These are phyloP conservation scores for Tachina grossa DNA, from an alignment of 2,888 invertebrate genomes.

Conservation along the genomic window DNA sequence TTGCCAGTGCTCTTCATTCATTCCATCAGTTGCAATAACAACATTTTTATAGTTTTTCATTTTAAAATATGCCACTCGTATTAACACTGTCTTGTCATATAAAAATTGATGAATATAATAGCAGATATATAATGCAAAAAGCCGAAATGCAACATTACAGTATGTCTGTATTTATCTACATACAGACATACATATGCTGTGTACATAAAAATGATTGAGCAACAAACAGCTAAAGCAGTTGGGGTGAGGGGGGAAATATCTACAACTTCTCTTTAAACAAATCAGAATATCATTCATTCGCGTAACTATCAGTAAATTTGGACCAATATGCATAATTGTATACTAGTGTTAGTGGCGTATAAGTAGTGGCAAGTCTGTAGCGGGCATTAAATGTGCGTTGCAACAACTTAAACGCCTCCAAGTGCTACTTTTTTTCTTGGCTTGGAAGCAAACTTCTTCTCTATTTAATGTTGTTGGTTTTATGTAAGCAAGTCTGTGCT, in stretches of 20 bases:
- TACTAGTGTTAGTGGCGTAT: not conserved
- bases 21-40: slow-evolving; percentile 7
- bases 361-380: slow-evolving; percentile 23
- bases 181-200: not conserved
- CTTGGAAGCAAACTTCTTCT: slow-evolving; percentile 26
- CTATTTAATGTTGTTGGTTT: slow-evolving; percentile 1
- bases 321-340: slow-evolving; percentile 11
- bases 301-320: slow-evolving; percentile 27
- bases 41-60: slow-evolving; percentile 54
- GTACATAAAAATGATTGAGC: slow-evolving; percentile 47
- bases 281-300: slow-evolving; percentile 20
- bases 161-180: too few relatives aligned
- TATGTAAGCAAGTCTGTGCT: not conserved
- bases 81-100: slow-evolving; percentile 68
- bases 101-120: slow-evolving; percentile 66
- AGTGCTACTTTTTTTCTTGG: slow-evolving; percentile 58
- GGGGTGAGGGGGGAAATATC: not conserved
- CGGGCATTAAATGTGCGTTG: slow-evolving; percentile 62
- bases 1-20: slow-evolving; percentile 32
- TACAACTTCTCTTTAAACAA: slow-evolving; percentile 37
- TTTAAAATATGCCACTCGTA: slow-evolving; percentile 59
- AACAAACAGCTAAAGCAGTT: slow-evolving; percentile 21
- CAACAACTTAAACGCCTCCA: slow-evolving; percentile 64
- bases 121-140: slow-evolving; percentile 30
- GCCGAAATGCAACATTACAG: slow-evolving; percentile 5